phyloP scores from a whole-genome alignment of 2,113 vertebrate species.

The Solenodon paradoxus region DNA sequence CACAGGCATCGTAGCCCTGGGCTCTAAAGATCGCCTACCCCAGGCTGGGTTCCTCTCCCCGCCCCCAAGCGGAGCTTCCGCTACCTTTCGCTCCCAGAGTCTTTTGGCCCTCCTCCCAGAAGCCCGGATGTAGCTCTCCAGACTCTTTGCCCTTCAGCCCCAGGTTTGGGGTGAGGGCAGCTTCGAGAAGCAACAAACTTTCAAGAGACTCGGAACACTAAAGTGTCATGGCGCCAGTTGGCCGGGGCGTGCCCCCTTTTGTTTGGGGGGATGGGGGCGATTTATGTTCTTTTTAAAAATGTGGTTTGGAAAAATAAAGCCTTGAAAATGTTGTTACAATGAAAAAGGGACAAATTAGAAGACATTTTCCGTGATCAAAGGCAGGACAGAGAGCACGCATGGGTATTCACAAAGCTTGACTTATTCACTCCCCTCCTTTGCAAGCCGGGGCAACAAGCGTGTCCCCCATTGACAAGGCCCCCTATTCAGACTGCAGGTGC shows the following conservation, averaged over 20 bases:
- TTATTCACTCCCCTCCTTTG: constrained; percentile 95
- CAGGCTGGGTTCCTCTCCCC: fast-evolving
- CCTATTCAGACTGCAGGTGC: constrained; percentile 99
- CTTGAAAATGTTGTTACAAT: constrained; percentile 90
- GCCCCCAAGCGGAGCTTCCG: not conserved
- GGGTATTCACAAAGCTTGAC: constrained; percentile 91
- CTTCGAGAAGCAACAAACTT: constrained; percentile 68
- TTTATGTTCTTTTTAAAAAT: constrained; percentile 87
- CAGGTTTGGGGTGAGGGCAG: constrained; percentile 66
- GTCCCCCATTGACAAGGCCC: constrained; percentile 93
- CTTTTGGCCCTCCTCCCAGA: not conserved
- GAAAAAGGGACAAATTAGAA: constrained; percentile 92
- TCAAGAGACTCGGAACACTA: constrained; percentile 68
- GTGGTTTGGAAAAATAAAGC: constrained; percentile 86
- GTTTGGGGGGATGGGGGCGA: constrained; percentile 70
- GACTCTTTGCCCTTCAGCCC: constrained; percentile 10
- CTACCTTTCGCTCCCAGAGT: no score
- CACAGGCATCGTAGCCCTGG: constrained; percentile 20
- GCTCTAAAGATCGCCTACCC: not conserved
- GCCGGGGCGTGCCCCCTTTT: constrained; percentile 76
- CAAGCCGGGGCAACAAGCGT: constrained; percentile 97
- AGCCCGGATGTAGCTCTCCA: not conserved
- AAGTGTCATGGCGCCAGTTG: constrained; percentile 75
- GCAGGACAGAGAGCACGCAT: constrained; percentile 88
- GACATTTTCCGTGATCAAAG: constrained; percentile 94